These are phyloP conservation scores for Tiphia femorata DNA, from an alignment of 2,888 invertebrate species.

Conservation along the genomic window DNA sequence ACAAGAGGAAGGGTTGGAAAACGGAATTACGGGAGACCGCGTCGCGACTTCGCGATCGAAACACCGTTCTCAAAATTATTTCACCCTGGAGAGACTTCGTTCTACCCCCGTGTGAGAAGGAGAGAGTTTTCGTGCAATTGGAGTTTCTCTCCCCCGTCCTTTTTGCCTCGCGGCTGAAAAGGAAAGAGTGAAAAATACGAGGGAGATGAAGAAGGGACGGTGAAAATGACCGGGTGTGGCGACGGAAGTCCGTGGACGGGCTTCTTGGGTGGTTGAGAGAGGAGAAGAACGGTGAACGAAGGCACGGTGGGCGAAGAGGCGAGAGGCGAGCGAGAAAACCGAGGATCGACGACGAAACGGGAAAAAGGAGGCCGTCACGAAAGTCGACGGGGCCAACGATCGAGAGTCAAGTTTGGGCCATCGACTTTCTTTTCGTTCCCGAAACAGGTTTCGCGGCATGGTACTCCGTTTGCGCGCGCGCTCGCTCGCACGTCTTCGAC, in stretches of 20 bases:
- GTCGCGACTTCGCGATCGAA: too few species aligned
- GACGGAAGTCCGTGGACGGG: too few species aligned
- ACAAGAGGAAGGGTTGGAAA: too few species aligned
- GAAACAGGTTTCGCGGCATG: slow-evolving; percentile 41
- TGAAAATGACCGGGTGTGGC: slow-evolving; percentile 7
- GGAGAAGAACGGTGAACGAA: neutral
- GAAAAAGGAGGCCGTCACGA: slow-evolving; percentile 39
- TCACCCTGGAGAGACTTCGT: too few species aligned
- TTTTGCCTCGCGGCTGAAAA: too few species aligned
- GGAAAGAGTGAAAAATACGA: too few species aligned
- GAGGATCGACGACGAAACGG: slow-evolving; percentile 16
- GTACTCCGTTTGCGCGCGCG: neutral
- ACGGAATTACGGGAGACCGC: too few species aligned
- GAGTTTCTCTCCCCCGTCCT: too few species aligned
- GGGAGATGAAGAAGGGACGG: neutral
- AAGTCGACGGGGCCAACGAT: slow-evolving; percentile 31
- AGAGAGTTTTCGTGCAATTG: too few species aligned
- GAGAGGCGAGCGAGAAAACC: slow-evolving; percentile 1
- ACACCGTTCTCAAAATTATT: too few species aligned
- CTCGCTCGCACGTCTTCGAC: slow-evolving; percentile 12
- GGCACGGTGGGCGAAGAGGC: neutral
- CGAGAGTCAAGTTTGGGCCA: slow-evolving; percentile 33
- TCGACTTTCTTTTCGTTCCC: slow-evolving; percentile 39
- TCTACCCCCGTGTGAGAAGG: too few species aligned
- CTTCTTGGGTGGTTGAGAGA: slow-evolving; percentile 3